Percentiles rank a stretch among this genome's conserved stretches.
These are phyloP conservation scores for Rhadinocentrus ornatus DNA, from an alignment of 2,797 vertebrate species.

Conservation along the genomic window DNA sequence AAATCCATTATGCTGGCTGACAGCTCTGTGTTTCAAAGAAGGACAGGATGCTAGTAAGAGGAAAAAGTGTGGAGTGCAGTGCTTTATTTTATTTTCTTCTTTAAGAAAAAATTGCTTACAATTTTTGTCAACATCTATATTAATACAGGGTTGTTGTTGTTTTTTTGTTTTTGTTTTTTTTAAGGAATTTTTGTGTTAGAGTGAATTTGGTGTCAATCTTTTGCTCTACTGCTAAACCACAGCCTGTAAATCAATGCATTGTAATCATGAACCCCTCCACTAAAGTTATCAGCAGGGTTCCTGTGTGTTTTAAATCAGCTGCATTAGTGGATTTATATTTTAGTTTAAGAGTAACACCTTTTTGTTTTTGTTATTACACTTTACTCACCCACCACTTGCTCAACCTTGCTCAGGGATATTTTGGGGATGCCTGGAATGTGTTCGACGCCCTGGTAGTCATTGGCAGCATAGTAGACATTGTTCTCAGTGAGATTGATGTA, in stretches of 20 bases:
- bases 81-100: constrained; percentile 27
- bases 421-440: constrained; percentile 98
- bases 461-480: constrained; percentile 99
- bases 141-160: too few relatives aligned
- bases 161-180: neutral
- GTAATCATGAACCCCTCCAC: constrained; percentile 30
- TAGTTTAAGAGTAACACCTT: constrained; percentile 28
- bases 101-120: too few relatives aligned
- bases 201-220: constrained; percentile 13
- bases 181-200: constrained; percentile 14
- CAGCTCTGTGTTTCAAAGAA: constrained; percentile 83
- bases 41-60: constrained; percentile 84
- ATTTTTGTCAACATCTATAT: too few relatives aligned
- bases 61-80: constrained; percentile 71
- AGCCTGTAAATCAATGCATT: constrained; percentile 3
- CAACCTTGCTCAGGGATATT: constrained; percentile 95
- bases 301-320: constrained; percentile 28
- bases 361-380: constrained; percentile 42
- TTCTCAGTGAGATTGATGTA: constrained; percentile 99
- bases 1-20: constrained; percentile 22
- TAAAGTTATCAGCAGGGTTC: constrained; percentile 21
- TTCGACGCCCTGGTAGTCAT: constrained; percentile 99
- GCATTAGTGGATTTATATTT: constrained; percentile 21
- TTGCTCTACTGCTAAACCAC: constrained; percentile 17
- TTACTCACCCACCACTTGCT: constrained; percentile 54